Percentiles rank a stretch among this genome's conserved stretches.
These are phyloP conservation scores for Tetragonisca angustula DNA, from an alignment of 2,888 invertebrate genomes.

Conservation along the genomic window DNA sequence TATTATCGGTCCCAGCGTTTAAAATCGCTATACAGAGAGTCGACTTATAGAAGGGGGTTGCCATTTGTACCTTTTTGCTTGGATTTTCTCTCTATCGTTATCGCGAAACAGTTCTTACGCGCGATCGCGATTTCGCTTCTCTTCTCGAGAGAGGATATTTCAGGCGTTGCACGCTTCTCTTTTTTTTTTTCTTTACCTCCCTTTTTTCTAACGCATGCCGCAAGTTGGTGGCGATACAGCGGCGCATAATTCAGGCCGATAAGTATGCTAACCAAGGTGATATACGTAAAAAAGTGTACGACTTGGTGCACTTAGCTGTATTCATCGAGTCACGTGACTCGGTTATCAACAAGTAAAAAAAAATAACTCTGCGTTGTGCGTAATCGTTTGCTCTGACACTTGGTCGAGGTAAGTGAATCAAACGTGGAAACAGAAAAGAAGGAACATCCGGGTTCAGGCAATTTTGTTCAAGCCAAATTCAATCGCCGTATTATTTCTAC, in stretches of 20 bases:
- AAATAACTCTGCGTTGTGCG: not conserved
- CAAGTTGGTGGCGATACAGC: not conserved
- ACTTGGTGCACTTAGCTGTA: not conserved
- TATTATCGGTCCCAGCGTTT: no score
- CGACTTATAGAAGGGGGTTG: no score
- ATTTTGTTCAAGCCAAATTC: not conserved
- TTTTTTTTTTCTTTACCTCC: not conserved
- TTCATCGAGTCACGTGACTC: not conserved
- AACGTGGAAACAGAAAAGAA: not conserved
- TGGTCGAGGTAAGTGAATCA: not conserved
- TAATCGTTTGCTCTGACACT: not conserved
- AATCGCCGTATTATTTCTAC: not conserved
- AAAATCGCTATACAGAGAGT: no score
- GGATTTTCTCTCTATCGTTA: not conserved
- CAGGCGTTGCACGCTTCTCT: not conserved
- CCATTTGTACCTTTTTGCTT: not conserved
- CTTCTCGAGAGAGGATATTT: not conserved
- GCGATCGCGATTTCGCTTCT: not conserved
- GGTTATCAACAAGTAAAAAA: not conserved
- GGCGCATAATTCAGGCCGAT: slow-evolving; percentile 10
- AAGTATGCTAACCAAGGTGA: slow-evolving; percentile 11
- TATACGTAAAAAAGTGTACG: not conserved
- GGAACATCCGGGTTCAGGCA: not conserved
- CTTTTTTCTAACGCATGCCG: not conserved
- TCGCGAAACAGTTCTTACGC: not conserved